phyloP scores from a whole-genome alignment of 2,797 vertebrate genomes.

The Cottoperca gobio region DNA sequence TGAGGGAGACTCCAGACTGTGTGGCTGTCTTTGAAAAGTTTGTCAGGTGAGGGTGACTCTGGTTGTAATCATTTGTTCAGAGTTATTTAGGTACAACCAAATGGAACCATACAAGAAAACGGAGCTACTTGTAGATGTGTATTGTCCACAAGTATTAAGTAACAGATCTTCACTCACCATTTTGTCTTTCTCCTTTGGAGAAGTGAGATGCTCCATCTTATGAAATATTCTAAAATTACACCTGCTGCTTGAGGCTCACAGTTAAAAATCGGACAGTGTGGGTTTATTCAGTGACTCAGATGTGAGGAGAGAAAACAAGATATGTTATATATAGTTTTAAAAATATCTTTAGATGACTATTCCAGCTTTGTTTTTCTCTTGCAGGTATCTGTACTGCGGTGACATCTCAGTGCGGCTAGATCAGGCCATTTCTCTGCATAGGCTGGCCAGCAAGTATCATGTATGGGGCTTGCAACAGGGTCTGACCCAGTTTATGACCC shows the following conservation, averaged over 20 bases:
- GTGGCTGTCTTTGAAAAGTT: constrained; percentile 94
- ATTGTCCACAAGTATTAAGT: not conserved
- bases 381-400: constrained; percentile 95
- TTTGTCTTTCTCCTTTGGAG: constrained; percentile 18
- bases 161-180: constrained; percentile 8
- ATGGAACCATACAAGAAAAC: not conserved
- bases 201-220: constrained; percentile 33
- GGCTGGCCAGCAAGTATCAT: constrained; percentile 92
- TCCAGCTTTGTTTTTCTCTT: constrained; percentile 20
- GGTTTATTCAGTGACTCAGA: constrained; percentile 67
- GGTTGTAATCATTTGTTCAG: not conserved
- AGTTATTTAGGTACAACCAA: not conserved
- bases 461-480: constrained; percentile 91
- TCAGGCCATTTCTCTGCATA: constrained; percentile 93
- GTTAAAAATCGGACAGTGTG: constrained; percentile 56
- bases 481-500: constrained; percentile 93
- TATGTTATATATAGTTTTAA: not conserved
- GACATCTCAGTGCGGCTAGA: constrained; percentile 91
- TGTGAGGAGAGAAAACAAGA: constrained; percentile 22
- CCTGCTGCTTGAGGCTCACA: constrained; percentile 44
- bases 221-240: constrained; percentile 60
- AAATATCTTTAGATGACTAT: constrained; percentile 9
- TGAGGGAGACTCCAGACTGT: constrained; percentile 86
- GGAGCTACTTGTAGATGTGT: not conserved
- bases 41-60: constrained; percentile 85